Evolutionary conservation across 2,888 invertebrate species (phyloP).

Genomic region (Scaptodrosophila latifasciaeformis): DNA sequence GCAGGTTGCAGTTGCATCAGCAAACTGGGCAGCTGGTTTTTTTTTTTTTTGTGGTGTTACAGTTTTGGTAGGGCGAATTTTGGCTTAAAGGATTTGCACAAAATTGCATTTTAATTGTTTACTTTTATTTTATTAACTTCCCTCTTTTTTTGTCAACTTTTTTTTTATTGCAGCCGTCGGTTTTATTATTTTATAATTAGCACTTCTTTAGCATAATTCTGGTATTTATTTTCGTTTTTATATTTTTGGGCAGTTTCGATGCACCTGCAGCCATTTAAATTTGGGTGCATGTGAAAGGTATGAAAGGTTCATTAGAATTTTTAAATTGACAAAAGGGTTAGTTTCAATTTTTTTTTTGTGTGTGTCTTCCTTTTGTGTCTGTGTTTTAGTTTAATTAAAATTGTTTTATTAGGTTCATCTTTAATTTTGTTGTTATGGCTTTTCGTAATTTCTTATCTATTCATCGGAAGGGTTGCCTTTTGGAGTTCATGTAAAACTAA

Average conservation of each 20-base stretch:
- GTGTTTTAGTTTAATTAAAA: constrained; percentile 5
- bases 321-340: constrained; percentile 32
- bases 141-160: not conserved
- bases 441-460: constrained; percentile 50
- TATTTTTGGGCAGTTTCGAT: constrained; percentile 8
- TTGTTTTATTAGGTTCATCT: too few relatives aligned
- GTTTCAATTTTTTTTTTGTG: not conserved
- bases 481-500: constrained; percentile 2
- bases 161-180: not conserved
- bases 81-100: constrained; percentile 40
- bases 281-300: constrained; percentile 14
- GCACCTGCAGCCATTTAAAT: constrained; percentile 39
- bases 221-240: constrained; percentile 8
- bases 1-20: constrained; percentile 26
- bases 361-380: not conserved
- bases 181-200: constrained; percentile 9
- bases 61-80: not conserved
- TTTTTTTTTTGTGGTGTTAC: too few relatives aligned
- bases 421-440: too few relatives aligned
- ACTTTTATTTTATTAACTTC: constrained; percentile 8
- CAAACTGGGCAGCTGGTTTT: constrained; percentile 27
- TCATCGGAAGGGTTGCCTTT: constrained; percentile 46
- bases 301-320: constrained; percentile 51
- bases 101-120: constrained; percentile 59
- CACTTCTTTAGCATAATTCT: constrained; percentile 3